Evolutionary conservation across 92 coral and sea anemone species (phyloP), one percentile per base, ranked within the genome.

Genomic region (Galaxea fascicularis): DNA sequence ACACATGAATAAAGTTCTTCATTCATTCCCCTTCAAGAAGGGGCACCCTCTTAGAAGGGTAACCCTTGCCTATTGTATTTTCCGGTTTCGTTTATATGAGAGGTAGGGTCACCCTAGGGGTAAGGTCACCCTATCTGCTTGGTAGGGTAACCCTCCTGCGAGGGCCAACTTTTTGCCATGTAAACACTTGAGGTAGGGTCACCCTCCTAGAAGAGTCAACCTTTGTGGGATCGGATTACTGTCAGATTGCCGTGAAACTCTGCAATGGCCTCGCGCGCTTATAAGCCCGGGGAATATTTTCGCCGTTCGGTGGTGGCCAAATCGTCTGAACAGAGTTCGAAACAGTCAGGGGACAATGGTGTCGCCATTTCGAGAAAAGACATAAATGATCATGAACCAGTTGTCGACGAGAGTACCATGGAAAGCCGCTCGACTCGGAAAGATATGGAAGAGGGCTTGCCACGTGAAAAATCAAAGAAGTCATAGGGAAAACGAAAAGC

Each of bases 401-500:
- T 56, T 56, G 62, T 56, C 62, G 22, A 56, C 62, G 62, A 56
- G 62, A 56, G 78, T 24, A 73, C 64, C 35, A 49, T 20, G 78
- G 64, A 73, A 52, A 73, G 78, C 78, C 64, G 78, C 78, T 73
- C 78, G 78, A 5, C 64, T 73, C 64, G 78, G 64, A 73, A 73
- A 73, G 78, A 52, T 73, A 63, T 73, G 71, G 71, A 65, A 25
- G 71, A 65, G 71, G 71, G 22, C 71, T 71, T 71, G 76, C 76
- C 76, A 71, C 63, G 78, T 24, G 64, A 4, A 73, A 52, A 52
- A 52, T 52, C 64, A 49, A 52, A 49, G 78, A 73, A 73, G 62
- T 73, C 78, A 73, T 46, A 73, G 78, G 78, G 71, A 65, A 73
- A 73, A 73, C 47, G 58, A 41, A 82, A 71, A 67, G 86, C 78